Base-by-base conservation (phyloP, 2,113 vertebrate species). In the Lepisosteus oculatus region DNA sequence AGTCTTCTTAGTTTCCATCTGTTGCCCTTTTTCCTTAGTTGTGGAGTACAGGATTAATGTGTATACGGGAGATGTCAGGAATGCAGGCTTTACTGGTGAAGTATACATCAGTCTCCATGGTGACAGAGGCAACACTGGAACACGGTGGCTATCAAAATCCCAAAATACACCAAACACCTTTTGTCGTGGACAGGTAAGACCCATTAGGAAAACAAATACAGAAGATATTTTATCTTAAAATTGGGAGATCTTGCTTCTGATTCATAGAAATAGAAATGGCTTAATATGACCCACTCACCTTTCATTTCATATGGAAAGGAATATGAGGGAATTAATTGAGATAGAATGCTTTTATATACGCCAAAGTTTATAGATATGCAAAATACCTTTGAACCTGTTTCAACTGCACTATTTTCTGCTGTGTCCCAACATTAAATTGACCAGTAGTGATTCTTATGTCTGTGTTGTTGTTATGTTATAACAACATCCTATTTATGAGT, bases 131-230 rank as follows among this genome's bases (percentile, higher is more conserved):
- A 77, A 86, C 17, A 81, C 67, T 0, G 83, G 83, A 43, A 87
- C 83, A 69, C 41, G 71, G 61, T 78, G 81, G 77, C 74, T 90
- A 70, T 80, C 70, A 73, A 68, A 72, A 72, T 80, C 13, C 0
- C 84, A 72, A 72, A 81, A 70, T 65, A 72, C 62, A 14, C n/a
- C 76, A 29, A 71, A 84, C 64, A 73, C 74, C 65, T 90, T 87
- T 75, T 44, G 55, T 56, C 81, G 70, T 75, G 84, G 79, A 3
- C 78, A 90, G 85, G 86, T 89, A 85, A 86, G 78, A 55, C 3
- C 8, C 14, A 59, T 43, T 6, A 69, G 13, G 55, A 4, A 41
- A 43, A 11, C 43, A 7, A 15, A 9, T 9, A 59, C 42, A 8
- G 5, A n/a, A 44, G 9, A 43, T 61, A 44, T 56, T 43, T 57